These are phyloP conservation scores for Oncorhynchus keta DNA, from an alignment of 2,113 vertebrate species.

Conservation along the genomic window DNA sequence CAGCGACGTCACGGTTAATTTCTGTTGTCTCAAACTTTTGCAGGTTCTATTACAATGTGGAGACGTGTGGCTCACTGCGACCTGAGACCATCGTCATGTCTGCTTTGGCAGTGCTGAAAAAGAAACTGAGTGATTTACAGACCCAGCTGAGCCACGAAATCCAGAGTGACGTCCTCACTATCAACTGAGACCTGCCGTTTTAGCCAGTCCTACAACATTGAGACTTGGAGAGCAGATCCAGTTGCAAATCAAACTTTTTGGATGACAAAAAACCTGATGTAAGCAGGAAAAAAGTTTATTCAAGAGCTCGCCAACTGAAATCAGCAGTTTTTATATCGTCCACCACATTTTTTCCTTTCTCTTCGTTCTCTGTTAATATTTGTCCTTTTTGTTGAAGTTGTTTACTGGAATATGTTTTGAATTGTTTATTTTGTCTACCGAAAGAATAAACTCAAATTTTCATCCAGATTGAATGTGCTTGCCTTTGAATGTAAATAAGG, in stretches of 20 bases:
- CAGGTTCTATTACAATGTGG: conserved; percentile 97
- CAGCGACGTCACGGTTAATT: no score
- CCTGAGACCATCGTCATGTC: conserved; percentile 96
- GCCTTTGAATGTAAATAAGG: no score
- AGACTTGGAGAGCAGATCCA: not conserved
- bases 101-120: conserved; percentile 89
- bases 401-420: not conserved
- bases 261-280: not conserved
- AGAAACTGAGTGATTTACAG: conserved; percentile 95
- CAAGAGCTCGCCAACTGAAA: no score
- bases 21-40: no score
- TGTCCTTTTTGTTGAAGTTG: no score
- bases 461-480: not conserved
- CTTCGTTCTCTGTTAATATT: no score
- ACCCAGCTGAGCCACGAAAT: conserved; percentile 97
- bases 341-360: no score
- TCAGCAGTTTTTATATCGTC: no score
- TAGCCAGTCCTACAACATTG: not conserved
- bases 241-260: not conserved
- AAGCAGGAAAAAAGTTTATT: no score
- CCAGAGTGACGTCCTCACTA: conserved; percentile 94
- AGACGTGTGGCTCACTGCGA: conserved; percentile 93
- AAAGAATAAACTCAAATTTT: not conserved
- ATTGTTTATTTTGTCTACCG: no score
- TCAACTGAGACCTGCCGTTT: conserved; percentile 73